Base-by-base conservation (phyloP, 2,797 vertebrate genomes). In the Tapirus indicus region DNA sequence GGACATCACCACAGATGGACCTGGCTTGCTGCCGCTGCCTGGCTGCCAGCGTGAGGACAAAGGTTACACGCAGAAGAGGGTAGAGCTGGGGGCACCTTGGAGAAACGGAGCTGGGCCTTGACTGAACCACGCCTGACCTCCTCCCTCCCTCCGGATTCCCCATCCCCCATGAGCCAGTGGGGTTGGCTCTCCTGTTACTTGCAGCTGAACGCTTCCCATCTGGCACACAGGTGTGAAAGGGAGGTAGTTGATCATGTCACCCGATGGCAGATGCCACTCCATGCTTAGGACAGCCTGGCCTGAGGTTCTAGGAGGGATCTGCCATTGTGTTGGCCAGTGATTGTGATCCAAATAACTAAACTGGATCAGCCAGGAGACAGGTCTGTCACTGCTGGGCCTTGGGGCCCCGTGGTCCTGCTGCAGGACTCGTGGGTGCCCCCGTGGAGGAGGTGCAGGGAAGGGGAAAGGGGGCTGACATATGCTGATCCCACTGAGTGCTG, bases 151-250 rank as follows among this genome's bases (percentile, higher is more conserved):
- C 25, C 35, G 44, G 79, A 13, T 56, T 25, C 56, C 74, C 47
- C 8, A 6, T 44, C 58, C 5, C 5, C 17, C 1, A 0, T 1
- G n/a, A 29, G 32, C 72, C 13, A 13, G 10, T 35, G 16, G 17
- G 29, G 11, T 10, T 12, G 32, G 38, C 32, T 60, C n/a, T 35
- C 54, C 60, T 78, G 54, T 78, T 21, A 25, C 52, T n/a, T 0
- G 18, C 20, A 49, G 38, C 41, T 0, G 11, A 17, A 38, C 0
- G 0, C 1, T 2, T 16, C 47, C 32, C 13, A 1, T 47, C 56
- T 38, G 86, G 89, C 9, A 4, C 86, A 4, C 5, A 1, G 35
- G 21, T 7, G 32, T 72, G 35, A 54, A 38, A 23, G 35, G n/a
- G 62, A 87, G 21, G 49, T 32, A 44, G 75, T 32, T 0, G 5